Evolutionary conservation across 2,113 vertebrate genomes (phyloP), one percentile per base, ranked within the genome.

Genomic region (Pterocles gutturalis): DNA sequence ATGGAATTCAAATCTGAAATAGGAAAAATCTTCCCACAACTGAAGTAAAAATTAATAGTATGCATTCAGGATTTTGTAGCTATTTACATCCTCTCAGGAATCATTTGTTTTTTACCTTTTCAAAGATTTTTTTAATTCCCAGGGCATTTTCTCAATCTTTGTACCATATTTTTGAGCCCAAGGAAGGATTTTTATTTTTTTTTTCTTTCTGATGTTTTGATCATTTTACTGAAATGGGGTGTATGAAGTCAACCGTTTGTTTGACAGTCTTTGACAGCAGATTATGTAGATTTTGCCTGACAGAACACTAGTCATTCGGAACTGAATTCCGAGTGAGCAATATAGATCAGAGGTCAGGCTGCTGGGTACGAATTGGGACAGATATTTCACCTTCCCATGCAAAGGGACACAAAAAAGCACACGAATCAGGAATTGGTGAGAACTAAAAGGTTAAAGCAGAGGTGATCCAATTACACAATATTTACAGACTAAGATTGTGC

Each of bases 251-350:
- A 96, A 96, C 93, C 97, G 76, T 97, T 97, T 97, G 98, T 98
- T 95, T 98, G 98, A 97, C 97, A 96, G 77, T 71, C 93, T 98
- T 85, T 97, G 98, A 98, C 95, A 98, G 97, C 96, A 98, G 97
- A 97, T 98, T 97, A 97, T 98, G 97, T 96, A 98, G 97, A 97
- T 98, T 94, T 96, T 96, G 89, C 91, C 80, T 95, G 83, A 86
- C 92, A 96, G 97, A 97, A 94, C 96, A 88, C 87, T 91, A 94
- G 96, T 97, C 96, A 83, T 88, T 97, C 4, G 78, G 89, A 97
- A 95, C 92, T 96, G 97, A 96, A 97, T 96, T 98, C 90, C n/a
- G 69, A 97, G 91, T 45, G 90, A 97, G 96, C 93, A 85, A 64
- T 87, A 92, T 91, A 75, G 97, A 96, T 90, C 96, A 95, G 83